Base-by-base conservation (phyloP, 1,140 invertebrate genomes). In the Hylaeus volcanicus region DNA sequence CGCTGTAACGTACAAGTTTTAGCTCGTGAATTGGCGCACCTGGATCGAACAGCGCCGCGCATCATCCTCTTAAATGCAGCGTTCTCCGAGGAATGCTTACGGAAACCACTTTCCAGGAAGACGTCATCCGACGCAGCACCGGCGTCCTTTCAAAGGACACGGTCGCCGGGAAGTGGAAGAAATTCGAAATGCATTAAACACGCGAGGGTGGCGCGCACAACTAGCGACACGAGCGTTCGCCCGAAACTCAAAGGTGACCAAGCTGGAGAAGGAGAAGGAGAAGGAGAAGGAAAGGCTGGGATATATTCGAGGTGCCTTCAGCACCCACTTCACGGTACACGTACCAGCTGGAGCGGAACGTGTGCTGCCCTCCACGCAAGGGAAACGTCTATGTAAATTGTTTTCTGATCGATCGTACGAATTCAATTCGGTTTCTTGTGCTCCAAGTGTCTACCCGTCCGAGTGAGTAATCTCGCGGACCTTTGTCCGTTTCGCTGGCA, bases 381-480 rank as follows among this genome's bases (percentile, higher is more conserved):
- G 1, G 43, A 61, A 55, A 72, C 73, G 68, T 71, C 56, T 82
- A 81, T 82, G 83, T 80, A 86, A 86, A 85, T 85, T 86, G 84
- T 86, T 85, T 86, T 79, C 74, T 74, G 74, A 86, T 86, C 84
- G 80, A 81, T 86, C 79, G 80, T n/a, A 65, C 63, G 74, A 51
- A 78, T 85, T 69, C 73, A 85, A 85, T 86, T 79, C 66, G 15
- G 45, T 71, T 71, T 61, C 75, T 77, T 70, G 66, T 4, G 55
- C 55, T 58, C 9, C 12, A 1, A 51, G 37, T 51, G 9, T 61
- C 64, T 43, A 26, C 3, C 12, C 12, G 65, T 26, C 26, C 26
- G 60, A 15, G 43, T 37, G 9, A 51, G 26, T 69, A 69, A 69
- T 51, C 66, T 70, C 26, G 15, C 56, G n/a, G 37, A 5, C 41